Evolutionary conservation across 2,113 vertebrate genomes (phyloP), one percentile per base, ranked within the genome.

Genomic region (Piprites chloris): DNA sequence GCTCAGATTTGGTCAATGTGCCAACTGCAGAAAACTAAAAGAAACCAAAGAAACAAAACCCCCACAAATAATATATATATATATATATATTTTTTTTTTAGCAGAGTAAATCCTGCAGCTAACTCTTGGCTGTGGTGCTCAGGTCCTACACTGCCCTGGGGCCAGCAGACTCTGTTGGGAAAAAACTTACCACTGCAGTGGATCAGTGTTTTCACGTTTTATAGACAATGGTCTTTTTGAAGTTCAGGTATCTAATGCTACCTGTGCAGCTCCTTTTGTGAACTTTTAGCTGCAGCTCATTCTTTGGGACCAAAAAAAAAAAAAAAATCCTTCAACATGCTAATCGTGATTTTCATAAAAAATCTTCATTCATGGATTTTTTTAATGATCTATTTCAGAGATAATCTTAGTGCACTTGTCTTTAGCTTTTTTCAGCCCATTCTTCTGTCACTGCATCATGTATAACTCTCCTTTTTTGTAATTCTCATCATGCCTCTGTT

Each of bases 121-220:
- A 32, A 13, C 26, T 58, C 30, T 83, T 9, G 3, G 4, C 49
- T 41, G 8, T 13, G 11, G 7, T 61, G 56, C 76, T 85, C 33
- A 50, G 42, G 6, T 90, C 20, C 50, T 58, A 20, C 33, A 9
- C 12, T 75, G 27, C 18, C 37, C 16, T 55, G 8, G 1, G 11
- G 24, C 74, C 0, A 0, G 16, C 5, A 0, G 16, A 5, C 5
- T 1, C 22, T 49, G 2, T 17, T 85, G 62, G 56, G n/a, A 85
- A 13, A 42, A 49, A 75, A 23, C 23, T 69, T 35, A 77, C 42
- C 41, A 82, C 62, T 62, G 50, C 52, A 49, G 19, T 44, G 9
- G 27, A 53, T 90, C 50, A 12, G 19, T 0, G 1, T 24, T 78
- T 85, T 58, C 53, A 23, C 67, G 42, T 49, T 75, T 72, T 66